Base-by-base conservation (phyloP, 2,113 vertebrate species). In the Galeopterus variegatus region DNA sequence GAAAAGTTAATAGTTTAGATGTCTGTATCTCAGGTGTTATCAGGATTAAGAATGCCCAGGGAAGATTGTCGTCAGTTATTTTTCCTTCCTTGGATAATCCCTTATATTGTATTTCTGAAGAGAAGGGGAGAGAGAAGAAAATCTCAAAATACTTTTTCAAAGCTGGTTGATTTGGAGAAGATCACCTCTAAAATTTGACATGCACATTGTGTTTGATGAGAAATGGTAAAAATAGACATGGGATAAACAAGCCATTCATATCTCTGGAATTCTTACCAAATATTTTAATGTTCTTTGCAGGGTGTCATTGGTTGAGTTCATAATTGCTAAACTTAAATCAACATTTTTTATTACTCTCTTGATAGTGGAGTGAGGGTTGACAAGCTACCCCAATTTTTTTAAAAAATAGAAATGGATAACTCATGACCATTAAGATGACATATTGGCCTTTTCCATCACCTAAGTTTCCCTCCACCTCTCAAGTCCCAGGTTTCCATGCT, bases 211-310 rank as follows among this genome's bases (percentile, higher is more conserved):
- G 18, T 80, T 90, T 69, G 83, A 28, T 4, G 23, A 82, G 54
- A 72, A 14, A n/a, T 41, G 58, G 48, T 95, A 21, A 96, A 94
- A 95, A 94, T 28, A 92, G 85, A 41, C 28, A 12, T 5, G 7
- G 33, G 31, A 69, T 36, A 80, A 96, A 93, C 7, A 91, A 91
- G 93, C 18, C 23, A 72, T 69, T 77, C 62, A 24, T 28, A 5
- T 48, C 45, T 41, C 23, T 79, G 36, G 48, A 54, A 93, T 88
- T 93, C 31, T 95, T 86, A 64, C 11, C 6, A 76, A 75, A 70
- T 93, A 92, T n/a, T 89, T 83, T 90, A 80, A 82, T 67, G 11
- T 77, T 90, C 26, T 93, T 95, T 86, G 83, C 94, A 54, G 36
- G 23, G 19, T 52, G 6, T 54, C 45, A 54, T 26, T 36, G 36